Conservation (phyloP, 2,888 invertebrate genomes). For the Catocala sponsa region DNA sequence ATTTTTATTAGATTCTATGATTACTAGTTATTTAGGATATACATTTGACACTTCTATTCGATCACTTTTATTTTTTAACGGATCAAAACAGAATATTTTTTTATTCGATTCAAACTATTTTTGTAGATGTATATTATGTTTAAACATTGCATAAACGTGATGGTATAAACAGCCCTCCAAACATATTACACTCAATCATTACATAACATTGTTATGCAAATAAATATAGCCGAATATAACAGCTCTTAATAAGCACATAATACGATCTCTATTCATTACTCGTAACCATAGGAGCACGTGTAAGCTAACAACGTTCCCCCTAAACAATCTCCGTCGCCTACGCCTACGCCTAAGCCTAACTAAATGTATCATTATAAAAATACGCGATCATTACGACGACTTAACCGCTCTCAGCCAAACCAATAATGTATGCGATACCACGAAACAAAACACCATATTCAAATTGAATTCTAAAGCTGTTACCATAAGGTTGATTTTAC, state of each 20-base stretch:
- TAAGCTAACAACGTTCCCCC: slow-evolving; percentile 14
- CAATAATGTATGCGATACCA: slow-evolving; percentile 62
- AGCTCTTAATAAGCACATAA: slow-evolving; percentile 10
- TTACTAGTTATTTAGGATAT: too few relatives aligned
- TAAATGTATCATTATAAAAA: slow-evolving; percentile 56
- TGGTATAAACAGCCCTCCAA: too few relatives aligned
- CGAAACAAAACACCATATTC: slow-evolving; percentile 28
- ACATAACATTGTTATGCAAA: too few relatives aligned
- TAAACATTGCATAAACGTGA: too few relatives aligned
- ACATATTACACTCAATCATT: too few relatives aligned
- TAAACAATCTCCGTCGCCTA: slow-evolving; percentile 17
- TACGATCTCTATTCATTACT: slow-evolving; percentile 11
- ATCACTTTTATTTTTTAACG: too few relatives aligned
- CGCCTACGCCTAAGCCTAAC: slow-evolving; percentile 27
- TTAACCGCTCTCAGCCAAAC: slow-evolving; percentile 43
- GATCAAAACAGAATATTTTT: too few relatives aligned
- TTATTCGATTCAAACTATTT: too few relatives aligned
- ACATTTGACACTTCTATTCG: too few relatives aligned
- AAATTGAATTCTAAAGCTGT: slow-evolving; percentile 21
- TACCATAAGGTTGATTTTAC: slow-evolving; percentile 38
- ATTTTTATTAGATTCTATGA: too few relatives aligned
- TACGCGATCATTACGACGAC: slow-evolving; percentile 51
- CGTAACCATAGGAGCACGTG: slow-evolving; percentile 23
- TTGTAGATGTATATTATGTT: too few relatives aligned
- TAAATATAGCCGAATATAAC: too few relatives aligned